Conservation (phyloP, 2,113 vertebrate genomes). For the Scopus umbretta region DNA sequence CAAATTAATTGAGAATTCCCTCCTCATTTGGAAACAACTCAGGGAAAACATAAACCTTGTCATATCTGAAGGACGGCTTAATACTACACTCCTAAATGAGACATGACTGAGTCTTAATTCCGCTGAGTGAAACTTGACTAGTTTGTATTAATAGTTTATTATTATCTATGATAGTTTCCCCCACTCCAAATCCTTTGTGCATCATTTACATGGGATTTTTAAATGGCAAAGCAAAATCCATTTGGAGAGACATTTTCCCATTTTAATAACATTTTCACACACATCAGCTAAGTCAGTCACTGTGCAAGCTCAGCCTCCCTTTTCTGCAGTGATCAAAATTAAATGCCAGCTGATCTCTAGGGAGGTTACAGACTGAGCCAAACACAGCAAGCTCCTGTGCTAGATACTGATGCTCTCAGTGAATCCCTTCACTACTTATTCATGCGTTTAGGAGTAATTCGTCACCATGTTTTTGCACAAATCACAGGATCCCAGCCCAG, state of each 20-base stretch:
- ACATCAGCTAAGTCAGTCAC: constrained; percentile 1
- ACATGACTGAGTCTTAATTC: constrained; percentile 50
- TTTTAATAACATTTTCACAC: constrained; percentile 45
- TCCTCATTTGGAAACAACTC: constrained; percentile 25
- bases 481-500: not conserved
- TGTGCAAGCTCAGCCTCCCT: constrained; percentile 17
- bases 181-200: constrained; percentile 42
- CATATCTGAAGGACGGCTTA: constrained; percentile 34
- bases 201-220: constrained; percentile 35
- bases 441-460: not conserved
- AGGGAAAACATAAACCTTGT: constrained; percentile 36
- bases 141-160: constrained; percentile 36
- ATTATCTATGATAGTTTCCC: constrained; percentile 32
- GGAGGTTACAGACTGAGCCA: not conserved
- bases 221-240: constrained; percentile 29
- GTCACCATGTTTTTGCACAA: not conserved
- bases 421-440: not conserved
- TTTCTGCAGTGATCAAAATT: constrained; percentile 41
- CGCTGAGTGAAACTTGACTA: not conserved
- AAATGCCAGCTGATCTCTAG: constrained; percentile 33
- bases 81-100: constrained; percentile 8
- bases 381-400: not conserved
- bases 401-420: not conserved
- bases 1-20: constrained; percentile 40
- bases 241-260: constrained; percentile 34